A percentile compares a stretch with the other conserved stretches of the same genome.
phyloP scores from a whole-genome alignment of 1,140 invertebrate species.

The Aradophagus sp. region DNA sequence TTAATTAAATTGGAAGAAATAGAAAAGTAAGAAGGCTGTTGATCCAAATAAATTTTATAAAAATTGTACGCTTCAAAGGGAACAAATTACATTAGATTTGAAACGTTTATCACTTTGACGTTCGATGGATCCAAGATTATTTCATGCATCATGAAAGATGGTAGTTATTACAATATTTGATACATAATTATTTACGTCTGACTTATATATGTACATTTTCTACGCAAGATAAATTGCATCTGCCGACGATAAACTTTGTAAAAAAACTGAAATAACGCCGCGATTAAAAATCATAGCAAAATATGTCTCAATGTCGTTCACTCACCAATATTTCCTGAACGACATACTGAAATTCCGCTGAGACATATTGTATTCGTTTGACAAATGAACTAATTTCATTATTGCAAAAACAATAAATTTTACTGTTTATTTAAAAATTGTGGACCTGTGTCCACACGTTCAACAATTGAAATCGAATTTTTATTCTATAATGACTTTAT shows the following conservation, averaged over 20 bases:
- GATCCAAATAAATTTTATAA: background rate
- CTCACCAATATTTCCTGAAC: constrained; percentile 3
- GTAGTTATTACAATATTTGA: constrained; percentile 32
- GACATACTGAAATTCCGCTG: too few species aligned
- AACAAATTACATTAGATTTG: constrained; percentile 20
- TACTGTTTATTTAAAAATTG: too few species aligned
- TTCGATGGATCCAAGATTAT: constrained; percentile 1
- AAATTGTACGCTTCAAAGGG: constrained; percentile 11
- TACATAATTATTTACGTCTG: constrained; percentile 37
- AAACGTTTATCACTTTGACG: constrained; percentile 7
- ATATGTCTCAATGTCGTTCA: constrained; percentile 18
- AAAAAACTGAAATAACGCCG: constrained; percentile 18
- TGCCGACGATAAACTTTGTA: constrained; percentile 32
- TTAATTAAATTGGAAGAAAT: too few species aligned
- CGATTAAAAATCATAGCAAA: constrained; percentile 30
- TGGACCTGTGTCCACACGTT: too few species aligned
- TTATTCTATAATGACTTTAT: too few species aligned
- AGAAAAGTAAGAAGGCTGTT: background rate
- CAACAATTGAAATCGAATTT: too few species aligned
- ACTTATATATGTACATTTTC: constrained; percentile 35
- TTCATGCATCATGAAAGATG: constrained; percentile 7
- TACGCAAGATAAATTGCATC: constrained; percentile 28
- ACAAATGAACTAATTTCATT: too few species aligned
- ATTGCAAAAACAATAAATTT: too few species aligned
- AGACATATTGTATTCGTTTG: too few species aligned